phyloP scores from a whole-genome alignment of 2,797 vertebrate species.

The Coregonus ussuriensis region DNA sequence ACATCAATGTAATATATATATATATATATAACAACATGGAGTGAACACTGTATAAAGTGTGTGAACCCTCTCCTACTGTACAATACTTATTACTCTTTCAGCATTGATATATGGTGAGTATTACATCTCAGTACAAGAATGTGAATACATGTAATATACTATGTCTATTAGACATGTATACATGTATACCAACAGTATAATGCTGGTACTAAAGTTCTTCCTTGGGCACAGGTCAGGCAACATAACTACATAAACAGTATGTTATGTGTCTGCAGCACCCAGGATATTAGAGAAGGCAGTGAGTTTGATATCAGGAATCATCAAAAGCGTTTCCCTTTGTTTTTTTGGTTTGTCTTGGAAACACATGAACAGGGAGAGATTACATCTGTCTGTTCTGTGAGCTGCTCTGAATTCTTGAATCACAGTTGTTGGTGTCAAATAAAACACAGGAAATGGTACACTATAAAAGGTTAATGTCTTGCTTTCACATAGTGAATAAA shows the following conservation, averaged over 20 bases:
- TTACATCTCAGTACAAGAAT: slow-evolving; percentile 39
- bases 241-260: slow-evolving; percentile 36
- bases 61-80: slow-evolving; percentile 52
- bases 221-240: slow-evolving; percentile 29
- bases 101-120: slow-evolving; percentile 26
- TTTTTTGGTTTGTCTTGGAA: slow-evolving; percentile 62
- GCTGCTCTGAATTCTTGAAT: slow-evolving; percentile 74
- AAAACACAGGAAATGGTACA: slow-evolving; percentile 50
- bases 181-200: slow-evolving; percentile 6
- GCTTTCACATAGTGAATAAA: slow-evolving; percentile 63
- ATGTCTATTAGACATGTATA: slow-evolving; percentile 18
- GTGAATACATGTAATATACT: slow-evolving; percentile 15
- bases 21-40: slow-evolving; percentile 51
- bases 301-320: slow-evolving; percentile 77
- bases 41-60: slow-evolving; percentile 44
- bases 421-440: slow-evolving; percentile 64
- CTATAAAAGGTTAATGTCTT: slow-evolving; percentile 51
- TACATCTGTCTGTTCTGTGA: slow-evolving; percentile 61
- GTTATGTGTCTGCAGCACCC: slow-evolving; percentile 54
- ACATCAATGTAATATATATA: slow-evolving; percentile 34
- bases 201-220: slow-evolving; percentile 38
- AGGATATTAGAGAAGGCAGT: slow-evolving; percentile 59
- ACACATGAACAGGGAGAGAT: slow-evolving; percentile 53
- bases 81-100: slow-evolving; percentile 67
- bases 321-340: slow-evolving; percentile 60